Base-by-base conservation (phyloP, 2,113 vertebrate species). In the Sebastes schlegelii region DNA sequence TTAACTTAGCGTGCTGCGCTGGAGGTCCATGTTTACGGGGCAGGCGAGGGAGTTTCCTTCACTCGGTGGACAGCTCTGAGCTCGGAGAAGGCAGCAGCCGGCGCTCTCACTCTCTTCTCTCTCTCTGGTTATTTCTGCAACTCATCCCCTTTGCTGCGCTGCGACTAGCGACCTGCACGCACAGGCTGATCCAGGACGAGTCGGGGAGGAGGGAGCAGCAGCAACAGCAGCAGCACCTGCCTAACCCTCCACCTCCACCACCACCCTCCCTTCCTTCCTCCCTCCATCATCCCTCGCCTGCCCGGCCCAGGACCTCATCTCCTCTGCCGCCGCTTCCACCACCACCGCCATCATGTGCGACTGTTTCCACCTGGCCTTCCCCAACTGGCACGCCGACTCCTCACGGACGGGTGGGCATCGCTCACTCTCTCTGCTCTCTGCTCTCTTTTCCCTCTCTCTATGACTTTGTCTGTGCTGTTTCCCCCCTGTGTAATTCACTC, bases 281-380 rank as follows among this genome's bases (percentile, higher is more conserved):
- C 63, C 10, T 65, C 34, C 26, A 0, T 62, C 60, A 34, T 42
- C 40, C 26, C 11, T 43, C 2, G 62, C 43, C 71, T 60, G 45
- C 42, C 55, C 34, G 42, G 17, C 21, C 71, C 68, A 21, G 76
- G 86, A 88, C 72, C 16, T 85, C 43, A 2, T 68, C 80, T 69
- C 19, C 26, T 8, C 69, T 34, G 67, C 67, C 10, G 40, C 45
- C 21, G 19, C 57, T 40, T 6, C 72, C 72, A 49, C 58, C 85
- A 58, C 63, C 80, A 90, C 91, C 65, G 86, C 92, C 96, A 94
- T 93, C 95, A 99, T 99, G 98, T 99, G 98, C 90, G 98, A 99
- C 97, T 99, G 98, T 92, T 99, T 99, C 95, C 98, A 99, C 94
- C 94, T 98, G 94, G 96, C 97, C 89, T 97, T 99, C 95, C 98